Percentiles rank a stretch among this genome's conserved stretches.
phyloP scores from a whole-genome alignment of 37 sponge, comb jelly and placozoan genomes.

The Diacarnus erythraeanus region DNA sequence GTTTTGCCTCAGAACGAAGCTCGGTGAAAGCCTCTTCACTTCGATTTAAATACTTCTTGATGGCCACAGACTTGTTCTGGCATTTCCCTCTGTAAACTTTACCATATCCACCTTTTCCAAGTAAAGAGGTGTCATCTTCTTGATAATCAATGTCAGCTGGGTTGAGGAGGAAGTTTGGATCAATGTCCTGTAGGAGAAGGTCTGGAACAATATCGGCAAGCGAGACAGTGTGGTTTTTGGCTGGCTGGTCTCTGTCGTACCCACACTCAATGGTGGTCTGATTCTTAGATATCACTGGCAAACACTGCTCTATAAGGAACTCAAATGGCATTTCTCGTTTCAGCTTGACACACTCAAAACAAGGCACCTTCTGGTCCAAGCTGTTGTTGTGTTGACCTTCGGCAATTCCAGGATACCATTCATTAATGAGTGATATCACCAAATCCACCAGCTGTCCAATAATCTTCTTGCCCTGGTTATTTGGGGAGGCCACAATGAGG shows the following conservation, averaged over 20 bases:
- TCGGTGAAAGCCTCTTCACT: conserved; percentile 67
- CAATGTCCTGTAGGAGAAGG: conserved; percentile 78
- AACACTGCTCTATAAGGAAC: conserved; percentile 44
- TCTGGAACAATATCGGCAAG: conserved; percentile 85
- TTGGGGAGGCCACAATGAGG: conserved; percentile 47
- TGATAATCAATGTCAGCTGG: conserved; percentile 51
- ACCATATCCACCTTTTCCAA: conserved; percentile 87
- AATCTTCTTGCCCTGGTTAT: conserved; percentile 49
- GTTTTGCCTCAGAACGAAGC: conserved; percentile 70
- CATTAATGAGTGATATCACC: conserved; percentile 55
- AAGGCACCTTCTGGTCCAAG: conserved; percentile 61
- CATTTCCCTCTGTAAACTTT: conserved; percentile 77
- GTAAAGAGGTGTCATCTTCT: conserved; percentile 54
- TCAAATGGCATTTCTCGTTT: conserved; percentile 31
- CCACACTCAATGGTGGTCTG: conserved; percentile 49
- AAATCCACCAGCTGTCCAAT: conserved; percentile 79
- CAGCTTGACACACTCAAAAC: conserved; percentile 62
- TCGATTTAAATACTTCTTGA: conserved; percentile 60
- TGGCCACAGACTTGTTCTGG: conserved; percentile 68
- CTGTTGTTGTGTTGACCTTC: conserved; percentile 16
- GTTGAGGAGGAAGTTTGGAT: conserved; percentile 63
- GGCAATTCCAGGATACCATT: conserved; percentile 85
- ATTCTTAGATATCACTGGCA: conserved; percentile 26
- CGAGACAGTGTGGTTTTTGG: conserved; percentile 47
- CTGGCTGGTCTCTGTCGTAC: conserved; percentile 11